phyloP scores from a whole-genome alignment of 1,140 invertebrate genomes.

The Acarapis woodi region DNA sequence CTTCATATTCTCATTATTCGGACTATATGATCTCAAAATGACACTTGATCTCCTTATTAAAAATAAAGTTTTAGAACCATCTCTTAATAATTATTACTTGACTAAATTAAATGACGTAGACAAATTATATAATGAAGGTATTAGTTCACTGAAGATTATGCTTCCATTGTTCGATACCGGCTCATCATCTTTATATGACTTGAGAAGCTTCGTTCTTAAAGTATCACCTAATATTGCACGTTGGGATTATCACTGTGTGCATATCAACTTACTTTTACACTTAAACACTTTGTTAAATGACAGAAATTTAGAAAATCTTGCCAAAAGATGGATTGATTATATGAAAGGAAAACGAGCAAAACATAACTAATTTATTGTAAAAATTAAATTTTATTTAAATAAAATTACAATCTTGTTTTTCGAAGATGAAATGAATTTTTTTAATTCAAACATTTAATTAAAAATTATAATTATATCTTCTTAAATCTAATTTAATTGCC shows the following conservation, averaged over 20 bases:
- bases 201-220: slow-evolving; percentile 55
- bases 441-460: too few relatives aligned
- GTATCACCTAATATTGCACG: slow-evolving; percentile 52
- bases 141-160: slow-evolving; percentile 59
- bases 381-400: too few relatives aligned
- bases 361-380: slow-evolving; percentile 41
- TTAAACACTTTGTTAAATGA: slow-evolving; percentile 60
- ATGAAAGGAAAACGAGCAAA: slow-evolving; percentile 74
- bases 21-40: slow-evolving; percentile 64
- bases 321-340: slow-evolving; percentile 76
- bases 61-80: slow-evolving; percentile 13
- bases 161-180: slow-evolving; percentile 80
- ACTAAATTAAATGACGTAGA: slow-evolving; percentile 27
- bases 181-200: slow-evolving; percentile 80
- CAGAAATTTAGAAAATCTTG: slow-evolving; percentile 43
- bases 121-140: slow-evolving; percentile 49
- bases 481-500: too few relatives aligned
- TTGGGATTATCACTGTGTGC: slow-evolving; percentile 96
- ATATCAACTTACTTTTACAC: slow-evolving; percentile 78
- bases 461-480: too few relatives aligned
- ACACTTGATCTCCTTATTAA: slow-evolving; percentile 20
- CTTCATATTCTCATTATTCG: slow-evolving; percentile 89
- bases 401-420: too few relatives aligned
- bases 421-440: too few relatives aligned
- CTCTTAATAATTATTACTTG: too few relatives aligned